These are phyloP conservation scores for Aurelia aurita complex sp. Pacific DNA, from an alignment of 30 jellyfish, hydroid and myxozoan species.

Conservation along the genomic window DNA sequence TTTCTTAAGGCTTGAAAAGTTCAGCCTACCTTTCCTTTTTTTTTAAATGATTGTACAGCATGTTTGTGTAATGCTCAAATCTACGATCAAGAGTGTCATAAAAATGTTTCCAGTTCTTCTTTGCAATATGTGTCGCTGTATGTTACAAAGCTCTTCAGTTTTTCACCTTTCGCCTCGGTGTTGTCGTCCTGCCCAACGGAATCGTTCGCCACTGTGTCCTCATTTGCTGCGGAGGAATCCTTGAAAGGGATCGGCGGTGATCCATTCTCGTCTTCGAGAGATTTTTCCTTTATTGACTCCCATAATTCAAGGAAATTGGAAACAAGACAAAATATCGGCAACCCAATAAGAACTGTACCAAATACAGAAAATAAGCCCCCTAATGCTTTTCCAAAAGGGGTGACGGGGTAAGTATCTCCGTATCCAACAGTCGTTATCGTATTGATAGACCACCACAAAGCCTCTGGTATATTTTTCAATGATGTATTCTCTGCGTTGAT, in stretches of 20 bases:
- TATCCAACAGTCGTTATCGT: constrained; percentile 90
- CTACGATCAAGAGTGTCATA: too few relatives aligned
- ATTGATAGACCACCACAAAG: constrained; percentile 90
- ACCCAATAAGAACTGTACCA: constrained; percentile 77
- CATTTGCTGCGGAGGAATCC: not conserved
- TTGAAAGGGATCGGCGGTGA: not conserved
- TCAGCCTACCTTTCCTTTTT: too few relatives aligned
- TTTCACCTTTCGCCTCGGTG: not conserved
- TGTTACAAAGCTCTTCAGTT: not conserved
- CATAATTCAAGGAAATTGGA: constrained; percentile 79
- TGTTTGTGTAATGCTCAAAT: too few relatives aligned
- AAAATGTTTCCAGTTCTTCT: too few relatives aligned
- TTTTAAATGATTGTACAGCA: not conserved
- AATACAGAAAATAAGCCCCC: constrained; percentile 75
- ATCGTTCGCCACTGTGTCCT: not conserved
- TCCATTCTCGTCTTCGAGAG: constrained; percentile 6
- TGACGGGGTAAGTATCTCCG: constrained; percentile 84
- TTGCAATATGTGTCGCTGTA: too few relatives aligned
- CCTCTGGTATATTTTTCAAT: constrained; percentile 72
- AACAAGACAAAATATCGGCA: constrained; percentile 81
- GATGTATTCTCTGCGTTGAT: constrained; percentile 25
- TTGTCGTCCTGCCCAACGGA: not conserved
- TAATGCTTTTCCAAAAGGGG: constrained; percentile 64
- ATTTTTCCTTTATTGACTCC: constrained; percentile 67
- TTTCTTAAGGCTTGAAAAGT: too few relatives aligned